These are phyloP conservation scores for Melanotus villosus DNA, from an alignment of 2,888 invertebrate genomes.

Conservation along the genomic window DNA sequence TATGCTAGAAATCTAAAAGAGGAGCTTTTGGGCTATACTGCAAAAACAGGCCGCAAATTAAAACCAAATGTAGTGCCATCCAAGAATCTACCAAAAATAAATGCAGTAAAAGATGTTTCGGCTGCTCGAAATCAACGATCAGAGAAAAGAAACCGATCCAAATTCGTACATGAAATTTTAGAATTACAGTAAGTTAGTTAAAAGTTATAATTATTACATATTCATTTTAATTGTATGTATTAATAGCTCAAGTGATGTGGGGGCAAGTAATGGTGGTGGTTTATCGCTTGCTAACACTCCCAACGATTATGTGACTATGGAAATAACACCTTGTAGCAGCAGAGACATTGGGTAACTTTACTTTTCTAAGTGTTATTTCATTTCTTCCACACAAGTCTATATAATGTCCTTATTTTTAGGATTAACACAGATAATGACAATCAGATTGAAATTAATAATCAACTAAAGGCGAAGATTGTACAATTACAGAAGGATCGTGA, in stretches of 20 bases:
- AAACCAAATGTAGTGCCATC: conserved; percentile 20
- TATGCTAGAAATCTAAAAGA: conserved; percentile 16
- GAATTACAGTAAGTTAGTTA: background rate
- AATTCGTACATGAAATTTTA: background rate
- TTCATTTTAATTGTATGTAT: too few species aligned
- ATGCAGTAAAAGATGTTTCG: too few species aligned
- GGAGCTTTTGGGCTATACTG: conserved; percentile 19
- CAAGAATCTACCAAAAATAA: conserved; percentile 6
- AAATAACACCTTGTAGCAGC: background rate
- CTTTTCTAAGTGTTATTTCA: too few species aligned
- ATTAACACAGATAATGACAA: conserved; percentile 21
- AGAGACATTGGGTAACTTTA: conserved; percentile 1
- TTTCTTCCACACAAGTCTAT: too few species aligned
- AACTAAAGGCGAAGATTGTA: conserved; percentile 2
- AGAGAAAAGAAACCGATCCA: too few species aligned
- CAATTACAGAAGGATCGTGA: conserved; percentile 3
- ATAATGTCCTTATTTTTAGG: conserved; percentile 17
- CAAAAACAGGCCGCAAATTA: background rate
- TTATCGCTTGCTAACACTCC: too few species aligned
- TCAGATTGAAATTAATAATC: background rate
- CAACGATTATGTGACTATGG: too few species aligned
- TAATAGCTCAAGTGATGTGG: too few species aligned
- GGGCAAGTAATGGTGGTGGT: too few species aligned
- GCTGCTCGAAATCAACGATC: too few species aligned
- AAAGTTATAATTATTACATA: too few species aligned